Conservation (phyloP, 2,888 invertebrate genomes). For the Gymnosoma rotundatum region DNA sequence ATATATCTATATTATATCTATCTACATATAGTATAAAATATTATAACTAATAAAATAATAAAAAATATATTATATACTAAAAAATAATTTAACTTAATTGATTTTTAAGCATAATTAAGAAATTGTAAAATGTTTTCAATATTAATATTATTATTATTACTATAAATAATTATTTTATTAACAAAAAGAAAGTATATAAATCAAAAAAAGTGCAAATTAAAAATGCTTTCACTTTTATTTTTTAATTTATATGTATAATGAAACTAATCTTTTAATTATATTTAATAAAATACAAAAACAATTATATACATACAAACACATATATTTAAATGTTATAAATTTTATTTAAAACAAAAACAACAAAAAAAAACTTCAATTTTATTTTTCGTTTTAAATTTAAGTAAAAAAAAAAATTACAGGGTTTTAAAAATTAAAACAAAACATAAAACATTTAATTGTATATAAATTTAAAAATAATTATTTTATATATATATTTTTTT, state of each 20-base stretch:
- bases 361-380: conserved; percentile 15
- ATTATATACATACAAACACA: conserved; percentile 5
- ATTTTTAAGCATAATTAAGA: conserved; percentile 1
- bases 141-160: conserved; percentile 43
- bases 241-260: conserved; percentile 23
- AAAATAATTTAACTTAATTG: conserved; percentile 44
- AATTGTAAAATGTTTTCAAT: conserved; percentile 56
- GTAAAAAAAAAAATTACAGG: conserved; percentile 65
- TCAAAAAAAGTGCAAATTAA: conserved; percentile 72
- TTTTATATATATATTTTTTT: conserved; percentile 15
- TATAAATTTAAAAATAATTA: conserved; percentile 37
- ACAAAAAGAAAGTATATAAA: conserved; percentile 62
- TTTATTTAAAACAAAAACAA: conserved; percentile 40
- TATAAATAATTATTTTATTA: conserved; percentile 34
- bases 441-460: conserved; percentile 53
- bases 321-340: conserved; percentile 55
- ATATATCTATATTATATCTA: conserved; percentile 13
- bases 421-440: conserved; percentile 45
- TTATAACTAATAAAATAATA: too few species aligned
- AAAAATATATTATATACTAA: conserved; percentile 18
- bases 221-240: conserved; percentile 62
- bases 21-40: neutral
- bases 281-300: conserved; percentile 36
- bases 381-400: conserved; percentile 52
- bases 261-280: conserved; percentile 41